Evolutionary conservation across 1,140 invertebrate genomes (phyloP).

Genomic region (Solen grandis): DNA sequence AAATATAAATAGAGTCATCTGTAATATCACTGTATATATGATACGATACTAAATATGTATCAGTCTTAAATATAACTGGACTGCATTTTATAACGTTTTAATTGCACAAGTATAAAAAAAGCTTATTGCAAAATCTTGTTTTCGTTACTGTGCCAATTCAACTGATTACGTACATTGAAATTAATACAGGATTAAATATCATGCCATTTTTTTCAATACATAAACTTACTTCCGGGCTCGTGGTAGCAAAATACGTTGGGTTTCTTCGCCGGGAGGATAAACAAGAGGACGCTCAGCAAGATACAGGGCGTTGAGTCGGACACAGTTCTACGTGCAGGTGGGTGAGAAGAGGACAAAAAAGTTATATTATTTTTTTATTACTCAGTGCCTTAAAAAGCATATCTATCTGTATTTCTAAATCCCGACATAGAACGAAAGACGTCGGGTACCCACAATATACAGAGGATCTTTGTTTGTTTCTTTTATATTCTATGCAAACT

Average conservation of each 20-base stretch:
- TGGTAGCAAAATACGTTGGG: conserved; percentile 36
- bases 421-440: no score
- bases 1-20: not conserved
- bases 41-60: not conserved
- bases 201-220: no score
- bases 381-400: no score
- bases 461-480: not conserved
- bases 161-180: no score
- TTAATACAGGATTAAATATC: no score
- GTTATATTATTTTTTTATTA: not conserved
- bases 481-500: not conserved
- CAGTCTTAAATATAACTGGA: not conserved
- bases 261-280: conserved; percentile 61
- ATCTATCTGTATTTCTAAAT: no score
- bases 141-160: no score
- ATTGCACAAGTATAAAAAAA: not conserved
- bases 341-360: not conserved
- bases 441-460: not conserved
- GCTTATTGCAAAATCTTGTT: not conserved
- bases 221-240: not conserved
- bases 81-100: not conserved
- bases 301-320: conserved; percentile 65
- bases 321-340: conserved; percentile 55
- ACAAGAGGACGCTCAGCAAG: conserved; percentile 60
- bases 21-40: not conserved